Conservation (phyloP, 2,797 vertebrate species). For the Gymnodraco acuticeps region DNA sequence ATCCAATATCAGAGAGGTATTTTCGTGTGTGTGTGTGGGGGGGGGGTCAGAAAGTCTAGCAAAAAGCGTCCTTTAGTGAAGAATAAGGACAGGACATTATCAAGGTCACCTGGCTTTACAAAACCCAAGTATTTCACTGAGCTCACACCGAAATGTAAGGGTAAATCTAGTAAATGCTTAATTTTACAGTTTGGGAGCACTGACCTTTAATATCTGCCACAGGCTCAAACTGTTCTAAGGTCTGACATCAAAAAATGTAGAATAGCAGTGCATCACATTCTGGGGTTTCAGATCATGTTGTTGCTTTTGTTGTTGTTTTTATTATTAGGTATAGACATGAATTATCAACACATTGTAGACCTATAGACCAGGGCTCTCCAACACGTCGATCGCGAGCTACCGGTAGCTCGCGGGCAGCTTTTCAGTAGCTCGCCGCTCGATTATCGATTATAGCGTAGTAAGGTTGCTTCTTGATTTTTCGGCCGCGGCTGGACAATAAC, state of each 20-base stretch:
- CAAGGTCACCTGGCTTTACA: not conserved
- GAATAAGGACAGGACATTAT: not conserved
- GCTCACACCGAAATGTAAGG: not conserved
- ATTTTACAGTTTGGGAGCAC: not conserved
- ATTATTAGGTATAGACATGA: too few species aligned
- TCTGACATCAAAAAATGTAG: constrained; percentile 9
- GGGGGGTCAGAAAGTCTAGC: not conserved
- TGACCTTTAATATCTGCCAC: not conserved
- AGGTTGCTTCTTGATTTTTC: too few species aligned
- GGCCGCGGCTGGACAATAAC: too few species aligned
- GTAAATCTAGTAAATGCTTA: not conserved
- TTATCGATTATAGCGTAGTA: too few species aligned
- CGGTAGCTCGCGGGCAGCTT: too few species aligned
- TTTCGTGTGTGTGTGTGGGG: not conserved
- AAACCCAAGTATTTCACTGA: not conserved
- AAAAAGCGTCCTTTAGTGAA: not conserved
- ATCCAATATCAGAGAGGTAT: not conserved
- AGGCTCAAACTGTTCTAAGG: not conserved
- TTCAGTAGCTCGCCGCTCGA: too few species aligned
- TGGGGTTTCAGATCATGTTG: too few species aligned
- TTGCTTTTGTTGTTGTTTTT: too few species aligned
- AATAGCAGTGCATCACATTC: not conserved
- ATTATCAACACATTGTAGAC: too few species aligned
- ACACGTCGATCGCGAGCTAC: too few species aligned
- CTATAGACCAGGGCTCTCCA: too few species aligned